phyloP scores from a whole-genome alignment of 1,140 invertebrate genomes.

The Lordiphosa clarofinis region DNA sequence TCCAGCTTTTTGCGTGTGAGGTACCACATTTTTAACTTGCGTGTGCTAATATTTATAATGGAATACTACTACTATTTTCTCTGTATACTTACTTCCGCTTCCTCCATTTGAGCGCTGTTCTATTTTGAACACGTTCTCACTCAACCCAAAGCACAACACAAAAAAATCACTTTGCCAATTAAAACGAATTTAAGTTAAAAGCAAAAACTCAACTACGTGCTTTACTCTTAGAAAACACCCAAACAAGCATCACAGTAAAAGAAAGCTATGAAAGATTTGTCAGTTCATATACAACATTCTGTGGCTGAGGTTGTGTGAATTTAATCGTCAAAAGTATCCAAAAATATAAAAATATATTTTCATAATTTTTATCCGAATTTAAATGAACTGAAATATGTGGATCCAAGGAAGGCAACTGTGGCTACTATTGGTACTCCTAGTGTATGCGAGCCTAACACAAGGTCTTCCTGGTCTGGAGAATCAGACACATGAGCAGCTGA shows the following conservation, averaged over 20 bases:
- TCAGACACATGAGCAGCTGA: conserved; percentile 27
- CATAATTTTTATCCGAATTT: neutral
- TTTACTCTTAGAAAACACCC: conserved; percentile 14
- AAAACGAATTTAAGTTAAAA: conserved; percentile 37
- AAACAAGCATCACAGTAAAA: conserved; percentile 25
- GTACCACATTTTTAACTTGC: too few relatives aligned
- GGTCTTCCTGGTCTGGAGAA: conserved; percentile 48
- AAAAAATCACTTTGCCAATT: conserved; percentile 18
- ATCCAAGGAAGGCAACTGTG: conserved; percentile 6
- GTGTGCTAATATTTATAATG: too few relatives aligned
- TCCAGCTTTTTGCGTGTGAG: too few relatives aligned
- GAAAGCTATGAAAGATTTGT: conserved; percentile 57
- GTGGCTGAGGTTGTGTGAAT: conserved; percentile 16
- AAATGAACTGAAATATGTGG: conserved; percentile 20
- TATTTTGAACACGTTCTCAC: conserved; percentile 51
- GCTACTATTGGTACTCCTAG: conserved; percentile 12
- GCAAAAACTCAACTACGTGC: conserved; percentile 52
- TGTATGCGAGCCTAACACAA: conserved; percentile 2
- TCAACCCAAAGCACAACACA: conserved; percentile 29
- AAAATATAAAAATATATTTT: conserved; percentile 10
- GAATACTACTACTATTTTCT: neutral
- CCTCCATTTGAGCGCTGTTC: conserved; percentile 37
- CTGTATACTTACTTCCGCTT: conserved; percentile 18
- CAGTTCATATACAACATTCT: conserved; percentile 46
- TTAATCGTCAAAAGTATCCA: neutral